These are phyloP conservation scores for Pungitius pungitius DNA, from an alignment of 2,113 vertebrate species.

Conservation along the genomic window DNA sequence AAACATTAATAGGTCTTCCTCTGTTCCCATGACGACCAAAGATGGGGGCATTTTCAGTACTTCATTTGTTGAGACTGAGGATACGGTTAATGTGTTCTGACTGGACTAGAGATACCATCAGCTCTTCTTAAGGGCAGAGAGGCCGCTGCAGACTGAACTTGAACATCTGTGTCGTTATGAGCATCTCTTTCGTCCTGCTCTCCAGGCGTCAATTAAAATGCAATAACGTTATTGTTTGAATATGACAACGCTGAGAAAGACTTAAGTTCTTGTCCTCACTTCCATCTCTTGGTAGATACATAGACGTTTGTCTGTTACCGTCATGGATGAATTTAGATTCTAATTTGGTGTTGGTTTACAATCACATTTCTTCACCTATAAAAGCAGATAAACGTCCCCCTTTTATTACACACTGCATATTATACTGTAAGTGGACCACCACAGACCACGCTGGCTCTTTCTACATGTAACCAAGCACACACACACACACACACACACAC, in stretches of 20 bases:
- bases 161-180: constrained; percentile 20
- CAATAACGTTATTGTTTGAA: not conserved
- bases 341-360: not conserved
- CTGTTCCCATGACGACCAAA: constrained; percentile 73
- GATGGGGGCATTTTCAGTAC: constrained; percentile 57
- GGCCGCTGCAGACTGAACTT: not conserved
- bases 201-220: not conserved
- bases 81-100: not conserved
- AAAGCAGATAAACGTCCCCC: constrained; percentile 1
- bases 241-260: not conserved
- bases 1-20: constrained; percentile 54
- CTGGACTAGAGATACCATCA: not conserved
- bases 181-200: not conserved
- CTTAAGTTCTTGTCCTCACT: not conserved
- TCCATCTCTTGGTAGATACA: not conserved
- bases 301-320: not conserved
- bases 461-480: not conserved
- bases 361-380: not conserved
- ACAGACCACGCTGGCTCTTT: not conserved
- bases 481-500: not conserved
- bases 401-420: constrained; percentile 38
- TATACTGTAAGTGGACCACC: constrained; percentile 2
- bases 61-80: not conserved
- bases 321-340: not conserved
- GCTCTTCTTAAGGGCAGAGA: not conserved